These are phyloP conservation scores for Platichthys stellatus DNA, from an alignment of 2,113 vertebrate genomes.

Conservation along the genomic window DNA sequence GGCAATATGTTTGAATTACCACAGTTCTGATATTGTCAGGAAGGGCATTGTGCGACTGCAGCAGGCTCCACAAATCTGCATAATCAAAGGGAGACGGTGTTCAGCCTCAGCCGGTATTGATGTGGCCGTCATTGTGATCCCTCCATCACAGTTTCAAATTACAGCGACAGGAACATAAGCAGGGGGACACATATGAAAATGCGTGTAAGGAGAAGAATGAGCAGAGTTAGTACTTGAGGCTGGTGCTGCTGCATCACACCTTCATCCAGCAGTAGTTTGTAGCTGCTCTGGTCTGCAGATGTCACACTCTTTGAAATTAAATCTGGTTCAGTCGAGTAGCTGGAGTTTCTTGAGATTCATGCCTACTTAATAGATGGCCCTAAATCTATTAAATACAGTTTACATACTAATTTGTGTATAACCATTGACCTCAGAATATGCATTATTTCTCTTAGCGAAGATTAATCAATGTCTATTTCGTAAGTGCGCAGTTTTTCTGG, in stretches of 20 bases:
- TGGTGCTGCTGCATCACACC: background rate
- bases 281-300: conserved; percentile 19
- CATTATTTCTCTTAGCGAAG: conserved; percentile 26
- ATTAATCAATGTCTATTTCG: conserved; percentile 49
- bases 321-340: background rate
- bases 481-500: conserved; percentile 32
- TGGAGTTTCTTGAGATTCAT: conserved; percentile 21
- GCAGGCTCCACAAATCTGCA: conserved; percentile 52
- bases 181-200: conserved; percentile 42
- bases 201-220: background rate
- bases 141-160: conserved; percentile 57
- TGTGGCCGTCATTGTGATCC: conserved; percentile 41
- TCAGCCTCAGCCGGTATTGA: conserved; percentile 57
- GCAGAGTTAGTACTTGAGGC: background rate
- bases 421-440: conserved; percentile 35
- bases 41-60: background rate
- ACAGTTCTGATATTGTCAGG: conserved; percentile 54
- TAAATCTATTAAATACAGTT: conserved; percentile 54
- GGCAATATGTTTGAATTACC: conserved; percentile 70
- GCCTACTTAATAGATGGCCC: conserved; percentile 25
- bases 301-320: background rate
- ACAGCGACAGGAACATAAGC: conserved; percentile 41
- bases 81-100: conserved; percentile 53
- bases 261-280: background rate
- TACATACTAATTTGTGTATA: conserved; percentile 39